Base-by-base conservation (phyloP, 2,113 vertebrate genomes). In the Callionymus lyra region DNA sequence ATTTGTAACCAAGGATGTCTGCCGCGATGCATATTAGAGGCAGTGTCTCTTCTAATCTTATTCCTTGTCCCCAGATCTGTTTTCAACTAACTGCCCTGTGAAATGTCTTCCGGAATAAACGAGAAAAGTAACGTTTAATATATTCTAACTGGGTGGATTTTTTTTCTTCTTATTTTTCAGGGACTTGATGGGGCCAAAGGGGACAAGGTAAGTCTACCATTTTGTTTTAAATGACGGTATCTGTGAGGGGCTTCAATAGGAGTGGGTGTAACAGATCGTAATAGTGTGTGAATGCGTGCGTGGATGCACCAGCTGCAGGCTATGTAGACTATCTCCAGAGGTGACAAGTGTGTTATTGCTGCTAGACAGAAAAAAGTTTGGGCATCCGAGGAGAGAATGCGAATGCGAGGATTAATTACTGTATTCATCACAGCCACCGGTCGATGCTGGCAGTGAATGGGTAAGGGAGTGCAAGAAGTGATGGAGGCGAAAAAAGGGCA, bases 171-270 rank as follows among this genome's bases (percentile, higher is more conserved):
- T 69, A 62, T 76, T 53, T 72, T 47, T 12, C 76, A 97, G 94
- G 94, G 91, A 13, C 63, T 76, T 71, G 90, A 82, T 21, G 94
- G 94, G 9, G 64, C 82, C 56, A 88, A 18, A 58, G 94, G 93
- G 16, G 87, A 92, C 80, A 95, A 92, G 89, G 93, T 93, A 84
- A 87, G 89, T 79, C 70, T 79, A 66, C 69, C 70, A 57, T 81
- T 82, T 80, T 77, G 65, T 74, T 74, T 27, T 75, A 48, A 68
- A 66, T 78, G 75, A 78, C 52, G 53, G 65, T 46, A 65, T 75
- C 70, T 68, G 47, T 19, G 58, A 72, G 67, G 71, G 64, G 46
- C 70, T 72, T 66, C 46, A 59, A 66, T 65, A 74, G 44, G 72
- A 67, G 51, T 39, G 62, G 61, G 50, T 48, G 56, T 53, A 76